Base-by-base conservation (phyloP, 2,888 invertebrate genomes). In the Drosophila paranaensis region DNA sequence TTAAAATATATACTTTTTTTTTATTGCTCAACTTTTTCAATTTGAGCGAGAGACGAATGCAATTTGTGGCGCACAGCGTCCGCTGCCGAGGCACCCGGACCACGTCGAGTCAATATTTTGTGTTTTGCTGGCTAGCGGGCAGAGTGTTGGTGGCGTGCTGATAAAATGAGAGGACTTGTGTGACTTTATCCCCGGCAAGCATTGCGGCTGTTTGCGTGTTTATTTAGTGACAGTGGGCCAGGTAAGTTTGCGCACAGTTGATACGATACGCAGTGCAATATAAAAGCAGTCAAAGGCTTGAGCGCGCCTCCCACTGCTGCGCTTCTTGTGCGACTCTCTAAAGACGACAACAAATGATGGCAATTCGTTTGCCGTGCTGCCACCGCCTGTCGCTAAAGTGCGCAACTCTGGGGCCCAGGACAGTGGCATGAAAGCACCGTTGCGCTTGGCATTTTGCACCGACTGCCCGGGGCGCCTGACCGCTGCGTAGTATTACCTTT, bases 351-450 rank as follows among this genome's bases (percentile, higher is more conserved):
- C 80, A 89, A 89, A 89, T 82, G 80, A 87, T 76, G 90, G 75
- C 90, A 89, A 89, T 89, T 88, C 85, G 77, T 85, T 86, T 75
- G 75, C 74, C 65, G 65, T 60, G 71, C 80, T 61, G 78, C 82
- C 79, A 72, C 72, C 78, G 72, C 74, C 76, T 16, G 80, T 82
- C 81, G 71, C 69, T 71, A 65, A 77, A 84, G 74, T 71, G 85
- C 69, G 65, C 85, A 87, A 78, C 60, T 57, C 16, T 48, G 56
- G 48, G 20, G 45, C 43, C 27, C 37, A 8, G 40, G 45, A 50
- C 43, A 25, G 61, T 6, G 27, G 48, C 33, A 30, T 11, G 10
- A 16, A 16, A 33, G 25, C 50, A 39, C 37, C 42, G 55, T 27
- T 39, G 16, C 37, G 35, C 20, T 30, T 20, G 58, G 16, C 50